Evolutionary conservation across 2,888 invertebrate genomes (phyloP).

Genomic region (Monopis laevigella): DNA sequence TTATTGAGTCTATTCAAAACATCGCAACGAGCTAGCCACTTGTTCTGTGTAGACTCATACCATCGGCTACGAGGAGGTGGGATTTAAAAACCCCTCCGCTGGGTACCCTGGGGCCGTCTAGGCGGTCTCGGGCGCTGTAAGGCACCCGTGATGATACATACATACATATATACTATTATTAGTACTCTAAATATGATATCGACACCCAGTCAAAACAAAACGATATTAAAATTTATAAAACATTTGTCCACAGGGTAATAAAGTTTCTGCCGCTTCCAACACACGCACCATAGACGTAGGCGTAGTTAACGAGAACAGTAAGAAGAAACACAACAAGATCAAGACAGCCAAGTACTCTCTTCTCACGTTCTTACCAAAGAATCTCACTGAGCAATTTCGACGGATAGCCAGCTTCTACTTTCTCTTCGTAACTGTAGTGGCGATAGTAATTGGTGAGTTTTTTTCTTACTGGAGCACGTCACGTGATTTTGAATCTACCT

Average conservation of each 20-base stretch:
- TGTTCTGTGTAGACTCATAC: too few species aligned
- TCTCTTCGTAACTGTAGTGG: slow-evolving; percentile 75
- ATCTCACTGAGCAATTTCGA: slow-evolving; percentile 84
- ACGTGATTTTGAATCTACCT: too few species aligned
- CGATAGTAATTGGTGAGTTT: slow-evolving; percentile 69
- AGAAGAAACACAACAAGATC: slow-evolving; percentile 63
- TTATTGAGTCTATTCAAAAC: too few species aligned
- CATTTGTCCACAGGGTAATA: slow-evolving; percentile 68
- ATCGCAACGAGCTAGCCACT: too few species aligned
- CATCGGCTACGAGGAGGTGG: too few species aligned
- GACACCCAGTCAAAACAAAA: not conserved
- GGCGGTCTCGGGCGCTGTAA: too few species aligned
- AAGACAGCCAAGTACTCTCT: slow-evolving; percentile 79
- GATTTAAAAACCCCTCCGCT: too few species aligned
- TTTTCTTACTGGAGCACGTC: too few species aligned
- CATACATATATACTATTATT: too few species aligned
- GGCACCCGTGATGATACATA: too few species aligned
- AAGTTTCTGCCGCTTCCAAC: slow-evolving; percentile 64
- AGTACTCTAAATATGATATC: not conserved
- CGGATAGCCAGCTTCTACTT: slow-evolving; percentile 89
- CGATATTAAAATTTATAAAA: not conserved
- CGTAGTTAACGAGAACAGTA: slow-evolving; percentile 36
- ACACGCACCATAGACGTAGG: slow-evolving; percentile 71
- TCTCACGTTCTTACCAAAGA: slow-evolving; percentile 83
- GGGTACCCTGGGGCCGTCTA: too few species aligned